Conservation (phyloP, 2,888 invertebrate genomes). For the Platerodrilus igneus region DNA sequence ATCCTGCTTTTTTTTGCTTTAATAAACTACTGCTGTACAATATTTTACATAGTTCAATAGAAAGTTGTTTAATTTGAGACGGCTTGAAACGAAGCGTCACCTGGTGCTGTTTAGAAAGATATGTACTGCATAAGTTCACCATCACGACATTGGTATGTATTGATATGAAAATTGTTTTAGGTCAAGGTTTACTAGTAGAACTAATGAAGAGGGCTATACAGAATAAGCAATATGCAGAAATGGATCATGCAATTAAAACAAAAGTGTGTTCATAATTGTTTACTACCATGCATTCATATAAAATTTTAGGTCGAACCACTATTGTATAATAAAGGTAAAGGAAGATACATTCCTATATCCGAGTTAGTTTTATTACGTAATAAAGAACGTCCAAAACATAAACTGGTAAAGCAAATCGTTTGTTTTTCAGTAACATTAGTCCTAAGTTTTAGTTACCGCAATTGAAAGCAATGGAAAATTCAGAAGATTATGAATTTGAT, state of each 20-base stretch:
- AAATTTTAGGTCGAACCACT: conserved; percentile 69
- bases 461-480: conserved; percentile 74
- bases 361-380: conserved; percentile 84
- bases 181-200: conserved; percentile 88
- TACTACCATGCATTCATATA: neutral
- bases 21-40: too few relatives aligned
- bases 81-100: too few relatives aligned
- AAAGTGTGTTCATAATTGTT: conserved; percentile 51
- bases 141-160: conserved; percentile 14
- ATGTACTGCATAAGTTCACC: neutral
- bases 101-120: too few relatives aligned
- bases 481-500: conserved; percentile 79
- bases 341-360: conserved; percentile 84
- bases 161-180: too few relatives aligned
- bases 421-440: conserved; percentile 1
- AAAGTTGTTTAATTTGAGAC: conserved; percentile 1
- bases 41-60: neutral
- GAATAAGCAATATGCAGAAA: conserved; percentile 84
- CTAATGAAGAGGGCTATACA: conserved; percentile 89
- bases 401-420: conserved; percentile 70
- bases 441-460: conserved; percentile 59
- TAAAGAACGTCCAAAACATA: conserved; percentile 76
- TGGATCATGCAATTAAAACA: conserved; percentile 88
- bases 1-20: too few relatives aligned
- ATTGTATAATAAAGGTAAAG: conserved; percentile 89